phyloP scores from a whole-genome alignment of 2,888 invertebrate species.

The Sminthurinus aureus region DNA sequence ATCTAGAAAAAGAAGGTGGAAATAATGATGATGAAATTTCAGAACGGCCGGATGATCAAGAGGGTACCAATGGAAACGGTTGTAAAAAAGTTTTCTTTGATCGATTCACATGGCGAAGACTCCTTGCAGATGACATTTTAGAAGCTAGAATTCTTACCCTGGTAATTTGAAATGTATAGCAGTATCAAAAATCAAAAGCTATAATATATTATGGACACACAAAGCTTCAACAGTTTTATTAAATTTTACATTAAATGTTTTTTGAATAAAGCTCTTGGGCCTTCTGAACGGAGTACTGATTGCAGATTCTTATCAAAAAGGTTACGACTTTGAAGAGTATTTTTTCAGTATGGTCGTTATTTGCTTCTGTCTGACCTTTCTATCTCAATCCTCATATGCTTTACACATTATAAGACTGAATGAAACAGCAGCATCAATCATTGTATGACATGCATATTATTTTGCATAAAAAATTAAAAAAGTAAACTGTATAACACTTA shows the following conservation, averaged over 20 bases:
- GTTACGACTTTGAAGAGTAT: slow-evolving; percentile 31
- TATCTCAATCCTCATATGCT: slow-evolving; percentile 14
- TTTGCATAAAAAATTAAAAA: too few relatives aligned
- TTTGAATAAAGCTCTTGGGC: slow-evolving; percentile 2
- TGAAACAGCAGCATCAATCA: not conserved
- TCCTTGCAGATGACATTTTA: slow-evolving; percentile 32
- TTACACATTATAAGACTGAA: slow-evolving; percentile 14
- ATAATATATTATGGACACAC: not conserved
- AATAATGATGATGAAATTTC: not conserved
- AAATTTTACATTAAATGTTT: too few relatives aligned
- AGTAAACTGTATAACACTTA: not conserved
- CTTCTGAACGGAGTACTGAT: slow-evolving; percentile 8
- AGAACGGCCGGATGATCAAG: not conserved
- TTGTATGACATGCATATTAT: slow-evolving; percentile 6
- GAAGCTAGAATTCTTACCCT: slow-evolving; percentile 25
- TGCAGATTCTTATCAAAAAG: slow-evolving; percentile 2
- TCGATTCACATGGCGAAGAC: slow-evolving; percentile 28
- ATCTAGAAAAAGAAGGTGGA: not conserved
- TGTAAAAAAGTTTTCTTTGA: slow-evolving; percentile 8
- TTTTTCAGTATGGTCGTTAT: slow-evolving; percentile 32
- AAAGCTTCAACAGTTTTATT: too few relatives aligned
- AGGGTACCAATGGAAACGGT: not conserved
- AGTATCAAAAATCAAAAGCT: not conserved
- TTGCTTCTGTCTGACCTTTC: slow-evolving; percentile 21
- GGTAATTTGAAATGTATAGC: slow-evolving; percentile 4